Evolutionary conservation across 2,113 vertebrate genomes (phyloP).

Genomic region (Addax nasomaculatus): DNA sequence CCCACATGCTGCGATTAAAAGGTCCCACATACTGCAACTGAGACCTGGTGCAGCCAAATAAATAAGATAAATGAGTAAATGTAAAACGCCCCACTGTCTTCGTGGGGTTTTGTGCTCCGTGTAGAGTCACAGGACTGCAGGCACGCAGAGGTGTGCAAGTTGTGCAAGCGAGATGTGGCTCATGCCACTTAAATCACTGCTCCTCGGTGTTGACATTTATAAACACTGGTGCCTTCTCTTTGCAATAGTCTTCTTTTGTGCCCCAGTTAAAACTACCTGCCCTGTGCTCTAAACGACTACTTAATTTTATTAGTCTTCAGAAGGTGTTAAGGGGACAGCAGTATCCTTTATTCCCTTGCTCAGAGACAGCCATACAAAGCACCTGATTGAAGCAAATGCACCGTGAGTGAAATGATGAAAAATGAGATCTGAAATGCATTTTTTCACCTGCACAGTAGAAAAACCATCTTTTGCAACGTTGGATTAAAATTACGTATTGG

Average conservation of each 20-base stretch:
- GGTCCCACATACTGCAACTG: background rate
- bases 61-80: background rate
- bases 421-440: background rate
- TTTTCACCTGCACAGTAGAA: background rate
- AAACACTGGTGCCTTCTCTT: slow-evolving; percentile 67
- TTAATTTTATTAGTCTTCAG: slow-evolving; percentile 63
- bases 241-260: slow-evolving; percentile 50
- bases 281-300: slow-evolving; percentile 29
- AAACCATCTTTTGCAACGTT: background rate
- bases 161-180: background rate
- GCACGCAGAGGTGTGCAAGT: background rate
- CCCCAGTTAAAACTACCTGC: slow-evolving; percentile 41
- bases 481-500: background rate
- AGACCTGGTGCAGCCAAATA: background rate
- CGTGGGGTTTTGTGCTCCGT: background rate
- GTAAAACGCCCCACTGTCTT: slow-evolving; percentile 28
- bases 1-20: background rate
- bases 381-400: background rate
- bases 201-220: slow-evolving; percentile 59
- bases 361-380: background rate
- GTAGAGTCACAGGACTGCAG: background rate
- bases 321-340: background rate
- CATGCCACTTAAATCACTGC: slow-evolving; percentile 42
- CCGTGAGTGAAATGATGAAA: background rate
- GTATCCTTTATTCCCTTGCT: background rate